Evolutionary conservation across 2,888 invertebrate species (phyloP).

Genomic region (Pandemis heparana): DNA sequence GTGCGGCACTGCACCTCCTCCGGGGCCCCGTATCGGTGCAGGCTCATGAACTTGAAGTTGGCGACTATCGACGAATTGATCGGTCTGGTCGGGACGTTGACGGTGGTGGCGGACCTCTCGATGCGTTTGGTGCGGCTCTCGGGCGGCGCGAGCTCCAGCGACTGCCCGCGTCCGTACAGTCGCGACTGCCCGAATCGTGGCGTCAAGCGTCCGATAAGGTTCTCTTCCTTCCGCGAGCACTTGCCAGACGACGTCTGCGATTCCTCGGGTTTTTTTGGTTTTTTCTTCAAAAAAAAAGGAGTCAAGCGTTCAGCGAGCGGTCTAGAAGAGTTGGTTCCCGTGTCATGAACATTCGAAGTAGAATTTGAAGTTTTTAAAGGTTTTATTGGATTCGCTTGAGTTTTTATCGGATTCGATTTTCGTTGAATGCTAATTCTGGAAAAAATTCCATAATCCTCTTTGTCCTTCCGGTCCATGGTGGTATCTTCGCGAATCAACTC

Average conservation of each 20-base stretch:
- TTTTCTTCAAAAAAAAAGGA: conserved; percentile 80
- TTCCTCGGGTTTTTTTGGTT: conserved; percentile 70
- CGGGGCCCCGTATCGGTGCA: conserved; percentile 77
- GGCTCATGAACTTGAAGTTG: conserved; percentile 75
- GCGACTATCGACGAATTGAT: conserved; percentile 77
- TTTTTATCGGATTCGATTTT: conserved; percentile 79
- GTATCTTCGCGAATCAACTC: conserved; percentile 51
- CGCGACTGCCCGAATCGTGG: conserved; percentile 80
- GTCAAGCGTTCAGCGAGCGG: conserved; percentile 77
- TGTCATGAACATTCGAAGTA: conserved; percentile 79
- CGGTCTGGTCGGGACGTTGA: conserved; percentile 69
- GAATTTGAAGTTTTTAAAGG: conserved; percentile 77
- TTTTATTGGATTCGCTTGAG: conserved; percentile 62
- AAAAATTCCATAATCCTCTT: conserved; percentile 67
- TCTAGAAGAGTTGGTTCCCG: conserved; percentile 64
- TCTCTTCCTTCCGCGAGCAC: conserved; percentile 69
- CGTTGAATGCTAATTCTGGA: conserved; percentile 75
- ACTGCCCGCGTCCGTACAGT: conserved; percentile 75
- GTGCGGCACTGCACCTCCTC: conserved; percentile 64
- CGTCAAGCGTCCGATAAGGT: conserved; percentile 76
- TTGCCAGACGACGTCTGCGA: conserved; percentile 52
- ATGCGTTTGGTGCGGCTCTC: conserved; percentile 65
- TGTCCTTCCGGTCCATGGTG: conserved; percentile 48
- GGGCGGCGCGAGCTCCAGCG: conserved; percentile 70
- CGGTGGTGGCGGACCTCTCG: conserved; percentile 77